Percentiles rank a stretch among this genome's conserved stretches.
Conservation (phyloP, 2,797 vertebrate species). For the Lithobates sylvaticus region DNA sequence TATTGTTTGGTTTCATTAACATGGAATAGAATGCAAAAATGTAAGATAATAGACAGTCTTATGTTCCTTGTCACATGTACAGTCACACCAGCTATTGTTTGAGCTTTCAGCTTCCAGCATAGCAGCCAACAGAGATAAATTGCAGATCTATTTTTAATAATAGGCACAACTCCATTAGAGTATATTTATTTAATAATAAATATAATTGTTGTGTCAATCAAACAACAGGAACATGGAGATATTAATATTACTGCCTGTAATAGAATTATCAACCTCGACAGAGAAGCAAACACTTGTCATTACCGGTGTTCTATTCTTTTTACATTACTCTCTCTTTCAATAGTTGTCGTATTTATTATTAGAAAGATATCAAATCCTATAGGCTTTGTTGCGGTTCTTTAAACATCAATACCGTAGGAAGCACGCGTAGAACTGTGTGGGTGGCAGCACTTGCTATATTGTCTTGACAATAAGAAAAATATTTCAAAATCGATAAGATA, state of each 20-base stretch:
- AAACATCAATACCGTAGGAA: neutral
- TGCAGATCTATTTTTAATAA: constrained; percentile 50
- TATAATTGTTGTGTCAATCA: constrained; percentile 50
- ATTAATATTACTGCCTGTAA: constrained; percentile 16
- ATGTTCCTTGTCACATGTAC: constrained; percentile 36
- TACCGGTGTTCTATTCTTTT: constrained; percentile 19
- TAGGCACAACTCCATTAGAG: constrained; percentile 39
- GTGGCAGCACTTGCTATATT: neutral
- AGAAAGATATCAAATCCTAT: neutral
- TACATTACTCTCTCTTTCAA: neutral
- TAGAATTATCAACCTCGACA: constrained; percentile 18
- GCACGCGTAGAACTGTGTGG: neutral
- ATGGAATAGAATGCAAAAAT: constrained; percentile 26
- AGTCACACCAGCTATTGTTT: constrained; percentile 27
- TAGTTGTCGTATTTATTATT: constrained; percentile 25
- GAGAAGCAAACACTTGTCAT: constrained; percentile 16
- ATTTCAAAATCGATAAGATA: neutral
- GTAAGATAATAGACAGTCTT: constrained; percentile 19
- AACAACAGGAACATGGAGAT: constrained; percentile 14
- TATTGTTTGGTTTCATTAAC: constrained; percentile 12
- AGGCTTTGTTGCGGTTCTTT: constrained; percentile 14
- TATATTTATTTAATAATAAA: constrained; percentile 53
- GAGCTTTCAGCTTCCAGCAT: neutral
- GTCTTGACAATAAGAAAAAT: neutral
- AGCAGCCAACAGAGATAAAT: constrained; percentile 40